These are phyloP conservation scores for Habrosyne pyritoides DNA, from an alignment of 2,888 invertebrate species.

Conservation along the genomic window DNA sequence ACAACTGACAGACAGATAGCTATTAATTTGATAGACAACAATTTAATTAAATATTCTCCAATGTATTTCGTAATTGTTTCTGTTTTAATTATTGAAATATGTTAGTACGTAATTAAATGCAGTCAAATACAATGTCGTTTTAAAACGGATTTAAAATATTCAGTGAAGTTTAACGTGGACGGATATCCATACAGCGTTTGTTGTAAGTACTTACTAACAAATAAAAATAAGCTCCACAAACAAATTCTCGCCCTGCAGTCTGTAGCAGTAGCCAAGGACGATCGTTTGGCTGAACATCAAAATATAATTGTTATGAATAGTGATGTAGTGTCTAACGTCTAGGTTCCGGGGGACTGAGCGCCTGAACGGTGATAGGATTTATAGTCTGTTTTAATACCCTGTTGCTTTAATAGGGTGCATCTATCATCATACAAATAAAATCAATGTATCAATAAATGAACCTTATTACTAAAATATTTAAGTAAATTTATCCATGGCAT, in stretches of 20 bases:
- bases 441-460: no score
- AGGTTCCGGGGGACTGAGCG: not conserved
- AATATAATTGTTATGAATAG: constrained; percentile 47
- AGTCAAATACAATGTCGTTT: not conserved
- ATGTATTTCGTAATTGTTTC: not conserved
- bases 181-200: no score
- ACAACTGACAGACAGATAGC: not conserved
- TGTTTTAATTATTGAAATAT: not conserved
- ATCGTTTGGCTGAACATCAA: constrained; percentile 61
- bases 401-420: no score
- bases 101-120: not conserved
- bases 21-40: not conserved
- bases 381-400: no score
- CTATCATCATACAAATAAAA: no score
- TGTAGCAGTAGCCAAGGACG: constrained; percentile 62
- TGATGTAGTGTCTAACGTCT: constrained; percentile 22
- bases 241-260: constrained; percentile 60
- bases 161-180: not conserved
- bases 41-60: not conserved
- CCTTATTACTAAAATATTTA: no score
- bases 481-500: no score
- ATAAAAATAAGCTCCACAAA: constrained; percentile 20
- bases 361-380: constrained; percentile 12
- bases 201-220: not conserved
- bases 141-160: not conserved